Evolutionary conservation across 2,113 vertebrate species (phyloP).

Genomic region (Mustelus asterias): DNA sequence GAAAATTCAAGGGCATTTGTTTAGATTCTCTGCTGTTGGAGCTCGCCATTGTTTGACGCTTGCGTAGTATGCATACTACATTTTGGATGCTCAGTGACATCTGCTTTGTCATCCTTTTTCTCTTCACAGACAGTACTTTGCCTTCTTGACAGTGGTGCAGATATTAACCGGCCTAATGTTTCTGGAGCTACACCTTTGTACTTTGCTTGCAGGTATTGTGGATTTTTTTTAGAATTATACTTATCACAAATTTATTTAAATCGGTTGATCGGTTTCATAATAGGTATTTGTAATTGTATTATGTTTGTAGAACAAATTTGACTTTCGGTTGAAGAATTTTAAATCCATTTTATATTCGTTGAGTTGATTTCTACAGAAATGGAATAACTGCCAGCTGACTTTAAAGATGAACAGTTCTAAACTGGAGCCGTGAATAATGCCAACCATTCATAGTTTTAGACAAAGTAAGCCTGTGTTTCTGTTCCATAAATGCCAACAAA

Average conservation of each 20-base stretch:
- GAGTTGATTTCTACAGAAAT: background rate
- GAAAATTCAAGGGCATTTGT: background rate
- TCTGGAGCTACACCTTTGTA: slow-evolving; percentile 94
- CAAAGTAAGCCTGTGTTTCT: background rate
- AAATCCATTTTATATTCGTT: background rate
- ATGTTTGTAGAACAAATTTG: background rate
- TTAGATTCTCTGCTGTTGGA: background rate
- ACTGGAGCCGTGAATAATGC: background rate
- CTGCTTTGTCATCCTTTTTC: slow-evolving; percentile 40
- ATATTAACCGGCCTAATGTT: slow-evolving; percentile 94
- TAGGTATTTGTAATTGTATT: background rate
- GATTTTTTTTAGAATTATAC: background rate
- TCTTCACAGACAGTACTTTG: slow-evolving; percentile 81
- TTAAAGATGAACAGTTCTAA: slow-evolving; percentile 8
- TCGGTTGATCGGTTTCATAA: background rate
- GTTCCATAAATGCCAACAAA: background rate
- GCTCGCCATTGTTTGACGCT: background rate
- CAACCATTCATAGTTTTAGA: background rate
- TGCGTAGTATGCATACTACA: background rate
- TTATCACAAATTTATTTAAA: background rate
- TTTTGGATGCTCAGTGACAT: background rate
- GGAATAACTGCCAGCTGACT: background rate
- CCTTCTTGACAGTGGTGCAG: slow-evolving; percentile 91
- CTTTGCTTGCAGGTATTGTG: slow-evolving; percentile 89
- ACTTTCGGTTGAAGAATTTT: background rate